Evolutionary conservation across 2,797 vertebrate species (phyloP), one percentile per base, ranked within the genome.

Genomic region (Hipposideros larvatus): DNA sequence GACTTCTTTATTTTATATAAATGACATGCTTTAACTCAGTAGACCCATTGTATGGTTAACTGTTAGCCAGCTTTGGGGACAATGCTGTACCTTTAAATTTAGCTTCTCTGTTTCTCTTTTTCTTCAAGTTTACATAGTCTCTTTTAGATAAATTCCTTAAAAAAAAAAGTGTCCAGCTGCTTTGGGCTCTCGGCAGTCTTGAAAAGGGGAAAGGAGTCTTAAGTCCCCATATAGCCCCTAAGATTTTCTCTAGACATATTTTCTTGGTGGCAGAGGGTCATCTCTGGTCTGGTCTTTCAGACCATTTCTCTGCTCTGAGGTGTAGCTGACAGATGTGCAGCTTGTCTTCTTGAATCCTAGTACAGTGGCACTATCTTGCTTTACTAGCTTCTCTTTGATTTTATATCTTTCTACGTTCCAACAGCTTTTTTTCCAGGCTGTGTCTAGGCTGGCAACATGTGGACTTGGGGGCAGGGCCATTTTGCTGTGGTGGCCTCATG

Each of bases 301-400:
- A 46, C 8, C 11, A 13, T 2, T 26, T 7, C 9, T 71, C 2
- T 13, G 8, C n/a, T 80, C 59, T 75, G 73, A 87, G 31, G 37
- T 18, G 34, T 2, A 80, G 16, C 8, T 22, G 10, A 1, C 18
- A 18, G 28, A n/a, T 0, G 0, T 19, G 16, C 2, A 16, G 1
- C 6, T 85, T n/a, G 7, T 78, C 68, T 31, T 88, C 51, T 91
- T 91, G 28, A 83, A 59, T 61, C 53, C 48, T 10, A 19, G 18
- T 11, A n/a, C 4, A 46, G 10, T 15, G 15, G 6, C 4, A 53
- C 63, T 34, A 19, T 7, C n/a, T 73, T 51, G 22, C 2, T 89
- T 75, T 79, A 34, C 15, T 84, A 55, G 19, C 16, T 8, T 78
- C 9, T 14, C 21, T 13, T 61, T 61, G 71, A 11, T 82, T 85